Evolutionary conservation across 2,888 invertebrate species (phyloP).

Genomic region (Epirrita christyi): DNA sequence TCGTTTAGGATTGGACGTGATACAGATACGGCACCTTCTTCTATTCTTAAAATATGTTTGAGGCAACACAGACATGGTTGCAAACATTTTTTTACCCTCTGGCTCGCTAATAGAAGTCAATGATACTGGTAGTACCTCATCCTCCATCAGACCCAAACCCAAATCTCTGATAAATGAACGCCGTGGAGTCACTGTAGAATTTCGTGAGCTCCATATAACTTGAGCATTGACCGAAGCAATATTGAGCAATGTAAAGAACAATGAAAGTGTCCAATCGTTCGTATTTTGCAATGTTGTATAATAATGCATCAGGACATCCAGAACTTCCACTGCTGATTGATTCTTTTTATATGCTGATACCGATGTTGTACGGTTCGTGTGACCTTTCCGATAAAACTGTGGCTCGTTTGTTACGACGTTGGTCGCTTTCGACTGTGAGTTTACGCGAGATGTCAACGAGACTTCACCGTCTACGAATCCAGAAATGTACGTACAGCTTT

Average conservation of each 20-base stretch:
- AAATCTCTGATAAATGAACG: constrained; percentile 68
- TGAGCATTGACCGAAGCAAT: constrained; percentile 76
- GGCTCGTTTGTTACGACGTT: constrained; percentile 71
- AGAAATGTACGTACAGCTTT: constrained; percentile 57
- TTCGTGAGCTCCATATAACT: constrained; percentile 68
- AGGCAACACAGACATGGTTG: constrained; percentile 25
- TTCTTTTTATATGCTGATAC: constrained; percentile 70
- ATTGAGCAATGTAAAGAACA: constrained; percentile 73
- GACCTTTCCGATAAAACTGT: constrained; percentile 63
- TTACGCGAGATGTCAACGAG: constrained; percentile 65
- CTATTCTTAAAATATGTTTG: constrained; percentile 51
- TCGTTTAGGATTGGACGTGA: constrained; percentile 52
- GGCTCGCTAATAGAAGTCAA: constrained; percentile 35
- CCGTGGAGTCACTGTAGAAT: constrained; percentile 53
- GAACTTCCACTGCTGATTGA: constrained; percentile 67
- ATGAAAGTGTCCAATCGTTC: constrained; percentile 73
- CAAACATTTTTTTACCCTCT: constrained; percentile 40
- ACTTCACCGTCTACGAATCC: constrained; percentile 66
- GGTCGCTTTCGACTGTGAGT: constrained; percentile 57
- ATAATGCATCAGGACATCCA: constrained; percentile 74
- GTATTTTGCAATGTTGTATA: constrained; percentile 75
- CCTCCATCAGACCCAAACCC: constrained; percentile 61
- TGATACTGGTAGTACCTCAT: constrained; percentile 33
- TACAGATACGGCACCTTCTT: constrained; percentile 63
- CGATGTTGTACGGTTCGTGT: constrained; percentile 56